Evolutionary conservation across 2,888 invertebrate species (phyloP), one percentile per base, ranked within the genome.

Genomic region (Pristionchus japonicus): DNA sequence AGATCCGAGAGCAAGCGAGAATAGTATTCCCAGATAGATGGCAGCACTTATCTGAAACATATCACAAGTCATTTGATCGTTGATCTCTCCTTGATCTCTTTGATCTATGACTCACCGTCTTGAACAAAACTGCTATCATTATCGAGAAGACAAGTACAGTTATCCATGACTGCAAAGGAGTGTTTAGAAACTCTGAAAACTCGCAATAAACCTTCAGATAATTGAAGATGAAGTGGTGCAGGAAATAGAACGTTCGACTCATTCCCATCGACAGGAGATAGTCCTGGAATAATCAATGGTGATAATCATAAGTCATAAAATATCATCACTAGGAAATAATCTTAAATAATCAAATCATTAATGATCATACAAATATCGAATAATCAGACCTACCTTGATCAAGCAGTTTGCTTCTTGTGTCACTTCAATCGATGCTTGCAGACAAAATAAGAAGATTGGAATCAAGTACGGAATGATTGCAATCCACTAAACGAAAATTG

Each of bases 191-290:
- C 52, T 57, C 52, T 23, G 13, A 57, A 20, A 23, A 3, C 2
- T 34, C 31, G 17, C 7, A 23, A 27, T 11, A 37, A 4, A 74
- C 70, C 70, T 74, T 74, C 1, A 74, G 37, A 49, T 37, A 80
- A 15, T 43, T 7, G 31, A 80, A 80, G n/a, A 80, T 47, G 49
- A 80, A 49, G 31, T 80, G 49, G 20, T 80, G 80, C 20, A 80
- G n/a, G 23, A 49, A 80, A 20, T 80, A 80, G 15, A 49, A 2
- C n/a, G 23, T 9, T n/a, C 80, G 80, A 13, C 31, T 80, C 80
- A 80, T 80, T 1, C 80, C 80, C 80, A 80, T 47, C 23, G 80
- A 80, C 27, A 80, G 80, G 7, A 80, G 47, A n/a, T 80, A 80
- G 27, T 80, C 80, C 80, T 80, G 80, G 20, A 40, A 43, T 1